Percentiles rank a stretch among this genome's conserved stretches.
Evolutionary conservation across 2,113 vertebrate genomes (phyloP).

Genomic region (Pao palembangensis): DNA sequence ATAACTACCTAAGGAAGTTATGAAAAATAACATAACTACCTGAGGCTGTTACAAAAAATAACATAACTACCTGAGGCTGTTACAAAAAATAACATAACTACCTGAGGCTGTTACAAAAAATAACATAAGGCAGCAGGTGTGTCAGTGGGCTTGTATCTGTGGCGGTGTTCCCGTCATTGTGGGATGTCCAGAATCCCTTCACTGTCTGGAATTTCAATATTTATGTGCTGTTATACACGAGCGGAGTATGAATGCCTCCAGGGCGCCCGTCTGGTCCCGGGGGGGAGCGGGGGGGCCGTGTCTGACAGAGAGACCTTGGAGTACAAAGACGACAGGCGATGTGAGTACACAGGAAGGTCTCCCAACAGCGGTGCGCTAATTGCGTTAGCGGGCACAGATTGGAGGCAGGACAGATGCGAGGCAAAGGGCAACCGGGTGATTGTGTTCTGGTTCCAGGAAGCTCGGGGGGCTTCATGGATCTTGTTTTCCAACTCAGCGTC

Average conservation of each 20-base stretch:
- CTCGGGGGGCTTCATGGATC: constrained; percentile 45
- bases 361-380: constrained; percentile 67
- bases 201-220: constrained; percentile 16
- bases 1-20: no score
- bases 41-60: no score
- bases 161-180: neutral
- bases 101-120: no score
- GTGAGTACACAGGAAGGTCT: constrained; percentile 64
- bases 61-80: no score
- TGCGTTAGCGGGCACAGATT: constrained; percentile 64
- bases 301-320: constrained; percentile 66
- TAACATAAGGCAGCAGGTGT: no score
- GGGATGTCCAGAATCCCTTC: constrained; percentile 25
- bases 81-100: no score
- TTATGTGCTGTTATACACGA: constrained; percentile 41
- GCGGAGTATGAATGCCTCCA: constrained; percentile 45
- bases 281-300: constrained; percentile 17
- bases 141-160: no score
- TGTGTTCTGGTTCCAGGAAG: constrained; percentile 63
- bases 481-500: constrained; percentile 30
- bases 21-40: no score
- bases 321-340: constrained; percentile 63
- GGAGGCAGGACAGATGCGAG: constrained; percentile 62
- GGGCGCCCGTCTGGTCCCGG: constrained; percentile 52
- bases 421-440: constrained; percentile 65